Conservation (phyloP, 1,140 invertebrate species). For the Drosophila miranda region DNA sequence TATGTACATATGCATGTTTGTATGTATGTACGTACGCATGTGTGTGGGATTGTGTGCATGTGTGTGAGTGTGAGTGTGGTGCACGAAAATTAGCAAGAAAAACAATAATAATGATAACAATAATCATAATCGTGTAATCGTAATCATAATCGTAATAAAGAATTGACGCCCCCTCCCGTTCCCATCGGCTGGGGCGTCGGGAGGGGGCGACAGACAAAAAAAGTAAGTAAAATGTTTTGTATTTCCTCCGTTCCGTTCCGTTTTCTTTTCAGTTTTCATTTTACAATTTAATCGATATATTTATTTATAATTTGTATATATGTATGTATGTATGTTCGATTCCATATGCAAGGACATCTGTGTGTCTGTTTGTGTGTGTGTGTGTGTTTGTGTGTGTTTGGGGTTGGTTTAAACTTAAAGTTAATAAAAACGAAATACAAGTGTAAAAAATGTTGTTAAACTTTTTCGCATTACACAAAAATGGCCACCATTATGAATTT, state of each 20-base stretch:
- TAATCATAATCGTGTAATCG: slow-evolving; percentile 40
- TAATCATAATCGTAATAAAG: slow-evolving; percentile 54
- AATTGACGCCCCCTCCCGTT: slow-evolving; percentile 24
- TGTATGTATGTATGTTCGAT: slow-evolving; percentile 20
- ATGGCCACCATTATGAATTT: slow-evolving; percentile 82
- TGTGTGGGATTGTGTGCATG: slow-evolving; percentile 22
- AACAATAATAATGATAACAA: slow-evolving; percentile 61
- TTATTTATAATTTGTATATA: slow-evolving; percentile 21
- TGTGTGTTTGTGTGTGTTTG: slow-evolving; percentile 13
- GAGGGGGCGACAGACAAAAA: slow-evolving; percentile 37
- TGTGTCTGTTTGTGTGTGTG: slow-evolving; percentile 25
- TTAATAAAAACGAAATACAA: slow-evolving; percentile 79
- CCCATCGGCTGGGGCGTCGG: not conserved
- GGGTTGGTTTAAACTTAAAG: slow-evolving; percentile 61
- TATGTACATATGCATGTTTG: slow-evolving; percentile 13
- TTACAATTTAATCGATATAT: slow-evolving; percentile 19
- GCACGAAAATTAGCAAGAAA: slow-evolving; percentile 54
- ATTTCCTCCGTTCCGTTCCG: slow-evolving; percentile 28
- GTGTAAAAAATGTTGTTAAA: slow-evolving; percentile 74
- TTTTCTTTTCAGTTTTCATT: slow-evolving; percentile 21
- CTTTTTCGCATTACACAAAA: slow-evolving; percentile 73
- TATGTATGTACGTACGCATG: slow-evolving; percentile 17
- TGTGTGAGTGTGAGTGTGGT: slow-evolving; percentile 44
- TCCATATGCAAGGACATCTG: slow-evolving; percentile 1
- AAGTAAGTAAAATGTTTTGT: slow-evolving; percentile 35